phyloP scores from a whole-genome alignment of 2,888 invertebrate genomes.

The Stegophylla sp. region DNA sequence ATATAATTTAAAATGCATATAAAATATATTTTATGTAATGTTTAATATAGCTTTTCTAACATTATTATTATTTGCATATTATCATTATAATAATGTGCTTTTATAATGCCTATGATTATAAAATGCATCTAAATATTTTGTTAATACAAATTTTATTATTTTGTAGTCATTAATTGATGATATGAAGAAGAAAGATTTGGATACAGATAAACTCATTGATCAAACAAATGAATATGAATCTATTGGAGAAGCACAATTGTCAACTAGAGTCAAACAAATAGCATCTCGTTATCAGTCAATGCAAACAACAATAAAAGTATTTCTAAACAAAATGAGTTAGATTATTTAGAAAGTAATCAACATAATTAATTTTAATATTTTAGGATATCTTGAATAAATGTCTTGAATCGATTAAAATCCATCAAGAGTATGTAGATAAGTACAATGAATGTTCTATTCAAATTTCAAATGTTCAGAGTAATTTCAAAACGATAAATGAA shows the following conservation, averaged over 20 bases:
- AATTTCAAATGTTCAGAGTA: slow-evolving; percentile 77
- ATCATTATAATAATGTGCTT: neutral
- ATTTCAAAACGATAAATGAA: slow-evolving; percentile 68
- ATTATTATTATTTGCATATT: neutral
- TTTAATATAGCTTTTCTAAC: neutral
- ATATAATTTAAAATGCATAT: neutral
- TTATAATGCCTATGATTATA: neutral
- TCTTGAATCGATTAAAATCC: slow-evolving; percentile 84
- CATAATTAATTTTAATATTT: slow-evolving; percentile 55
- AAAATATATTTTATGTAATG: neutral
- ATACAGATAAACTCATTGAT: slow-evolving; percentile 85
- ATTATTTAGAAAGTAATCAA: neutral
- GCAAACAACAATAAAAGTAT: slow-evolving; percentile 81
- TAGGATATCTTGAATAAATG: slow-evolving; percentile 88
- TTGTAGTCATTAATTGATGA: slow-evolving; percentile 77
- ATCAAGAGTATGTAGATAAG: slow-evolving; percentile 79
- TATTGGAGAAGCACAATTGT: slow-evolving; percentile 84
- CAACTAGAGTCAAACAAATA: slow-evolving; percentile 87
- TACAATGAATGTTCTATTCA: slow-evolving; percentile 84
- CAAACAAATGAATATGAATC: slow-evolving; percentile 77
- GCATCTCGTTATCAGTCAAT: slow-evolving; percentile 89
- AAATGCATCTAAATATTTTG: neutral
- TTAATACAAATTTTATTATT: slow-evolving; percentile 57
- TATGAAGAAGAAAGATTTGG: slow-evolving; percentile 82
- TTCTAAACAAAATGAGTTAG: slow-evolving; percentile 14